phyloP scores from a whole-genome alignment of 2,888 invertebrate genomes.

The Clitarchus hookeri region DNA sequence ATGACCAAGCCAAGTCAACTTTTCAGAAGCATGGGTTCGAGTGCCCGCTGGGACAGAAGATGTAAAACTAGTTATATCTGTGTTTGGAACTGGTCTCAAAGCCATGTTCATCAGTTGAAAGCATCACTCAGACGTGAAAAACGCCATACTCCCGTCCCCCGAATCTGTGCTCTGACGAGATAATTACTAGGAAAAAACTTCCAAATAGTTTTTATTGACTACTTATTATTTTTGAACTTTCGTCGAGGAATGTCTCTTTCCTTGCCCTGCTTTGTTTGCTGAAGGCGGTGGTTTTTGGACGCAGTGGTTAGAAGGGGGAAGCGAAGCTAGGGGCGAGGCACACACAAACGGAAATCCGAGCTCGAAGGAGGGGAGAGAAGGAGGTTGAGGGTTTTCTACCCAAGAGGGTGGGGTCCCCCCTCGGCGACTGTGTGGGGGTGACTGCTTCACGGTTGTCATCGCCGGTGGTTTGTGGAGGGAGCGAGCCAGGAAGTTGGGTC shows the following conservation, averaged over 20 bases:
- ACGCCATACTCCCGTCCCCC: no score
- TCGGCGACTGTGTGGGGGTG: background rate
- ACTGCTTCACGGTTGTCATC: conserved; percentile 14
- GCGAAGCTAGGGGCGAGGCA: background rate
- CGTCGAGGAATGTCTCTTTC: background rate
- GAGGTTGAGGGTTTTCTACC: background rate
- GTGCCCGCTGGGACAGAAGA: no score
- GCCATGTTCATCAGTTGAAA: no score
- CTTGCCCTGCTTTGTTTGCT: background rate
- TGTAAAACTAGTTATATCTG: no score
- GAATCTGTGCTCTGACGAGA: no score
- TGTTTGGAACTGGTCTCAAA: no score
- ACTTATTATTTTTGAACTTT: background rate
- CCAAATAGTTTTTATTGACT: no score
- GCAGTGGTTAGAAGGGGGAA: background rate
- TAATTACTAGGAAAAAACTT: no score
- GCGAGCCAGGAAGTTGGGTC: background rate
- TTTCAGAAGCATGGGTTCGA: no score
- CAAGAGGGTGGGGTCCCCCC: background rate
- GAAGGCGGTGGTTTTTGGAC: background rate
- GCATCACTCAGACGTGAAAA: no score
- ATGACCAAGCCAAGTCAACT: no score
- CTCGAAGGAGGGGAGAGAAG: background rate
- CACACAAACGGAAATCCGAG: background rate
- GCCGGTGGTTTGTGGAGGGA: background rate